Evolutionary conservation across 2,113 vertebrate species (phyloP), one percentile per base, ranked within the genome.

Genomic region (Corynorhinus townsendii): DNA sequence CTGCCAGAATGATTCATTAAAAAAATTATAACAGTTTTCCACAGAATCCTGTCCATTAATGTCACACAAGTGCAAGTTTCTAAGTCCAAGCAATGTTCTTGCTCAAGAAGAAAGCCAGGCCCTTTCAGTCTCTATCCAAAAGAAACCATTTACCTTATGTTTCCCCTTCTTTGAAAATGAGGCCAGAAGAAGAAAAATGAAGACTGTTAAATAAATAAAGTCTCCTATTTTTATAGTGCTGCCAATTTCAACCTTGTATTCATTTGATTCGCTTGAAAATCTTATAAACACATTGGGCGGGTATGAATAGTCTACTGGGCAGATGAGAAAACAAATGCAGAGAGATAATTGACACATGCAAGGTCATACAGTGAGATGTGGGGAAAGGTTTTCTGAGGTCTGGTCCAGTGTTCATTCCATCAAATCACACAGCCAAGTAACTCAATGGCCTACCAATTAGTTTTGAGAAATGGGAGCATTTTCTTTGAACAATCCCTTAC

Each of bases 71-170:
- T 87, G 85, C 90, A 84, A 17, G 79, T 84, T 52, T 79, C 33
- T 86, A 66, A 43, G 91, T 85, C 82, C 49, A 56, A 35, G 49
- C 68, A 35, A 43, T 5, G 7, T 66, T 93, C 52, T 92, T 76
- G 15, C 43, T 82, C 22, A 43, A 76, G 62, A 88, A 85, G 45
- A 76, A 94, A 92, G 47, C 28, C 81, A 35, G n/a, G 52, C 10
- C 35, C 26, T 96, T 49, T 93, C 85, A 72, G 35, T 87, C 59
- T 86, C 28, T 2, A 62, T 54, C 75, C 76, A 83, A 87, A 85
- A 86, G 56, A 90, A 97, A 93, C 9, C 6, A 92, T 91, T 96
- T 90, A 96, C 93, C 91, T 96, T 97, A 43, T 68, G 81, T 95
- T 96, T 89, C 83, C 71, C 94, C 45, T 86, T 83, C 43, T 71